Evolutionary conservation across 2,888 invertebrate species (phyloP), one percentile per base, ranked within the genome.

Genomic region (Pterostichus madidus): DNA sequence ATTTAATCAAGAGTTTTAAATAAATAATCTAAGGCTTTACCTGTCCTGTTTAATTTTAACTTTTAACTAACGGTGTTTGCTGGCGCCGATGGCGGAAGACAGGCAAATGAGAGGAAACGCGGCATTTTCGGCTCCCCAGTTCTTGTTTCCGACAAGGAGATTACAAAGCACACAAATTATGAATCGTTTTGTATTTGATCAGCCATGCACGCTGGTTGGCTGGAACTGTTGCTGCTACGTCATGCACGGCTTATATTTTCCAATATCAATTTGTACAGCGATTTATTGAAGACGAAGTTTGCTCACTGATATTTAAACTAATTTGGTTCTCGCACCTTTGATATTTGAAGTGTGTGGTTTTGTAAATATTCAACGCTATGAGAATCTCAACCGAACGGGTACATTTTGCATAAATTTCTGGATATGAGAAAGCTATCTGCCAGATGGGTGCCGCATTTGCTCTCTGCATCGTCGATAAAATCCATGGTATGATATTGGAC

Each of bases 1-100:
- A 77, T 77, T 77, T 77, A 77, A 77, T 77, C 77, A 77, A 77
- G 44, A 77, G 56, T 77, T 77, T 77, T 56, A 77, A 77, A 77
- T 77, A 77, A 77, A 77, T 77, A 77, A 77, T 77, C 31, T 8
- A 6, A 5, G 35, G 75, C 7, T 75, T 52, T 31, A 75, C 75
- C 75, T 75, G 75, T 4, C 13, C 49, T 52, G 52, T 75, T 75
- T 75, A 49, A 75, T 75, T 75, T 52, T 17, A 75, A 75, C 75
- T 75, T 52, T 75, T 49, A 75, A 75, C 52, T 52, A 15, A 24
- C 49, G 5, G 24, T 75, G 73, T 49, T 75, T 75, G 31, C 52
- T n/a, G 32, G 24, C 6, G 49, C 73, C 35, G 32, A 11, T 2
- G 49, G 52, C 32, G 8, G 32, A 31, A 31, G 75, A 52, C 31